phyloP scores from a whole-genome alignment of 2,797 vertebrate genomes.

The Acanthurus tractus region DNA sequence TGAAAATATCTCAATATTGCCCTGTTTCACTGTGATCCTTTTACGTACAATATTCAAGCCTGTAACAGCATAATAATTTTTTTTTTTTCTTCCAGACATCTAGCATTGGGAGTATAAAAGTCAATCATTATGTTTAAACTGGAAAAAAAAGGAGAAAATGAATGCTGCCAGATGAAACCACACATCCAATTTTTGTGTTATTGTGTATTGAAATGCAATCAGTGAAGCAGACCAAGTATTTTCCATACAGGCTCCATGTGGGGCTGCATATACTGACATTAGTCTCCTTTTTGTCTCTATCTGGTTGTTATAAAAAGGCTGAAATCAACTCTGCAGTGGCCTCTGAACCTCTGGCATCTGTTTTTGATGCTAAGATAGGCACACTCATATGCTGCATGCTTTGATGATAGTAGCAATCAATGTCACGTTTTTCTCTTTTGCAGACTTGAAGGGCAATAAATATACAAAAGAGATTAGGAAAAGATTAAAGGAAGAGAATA shows the following conservation, averaged over 20 bases:
- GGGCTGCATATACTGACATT: slow-evolving; percentile 42
- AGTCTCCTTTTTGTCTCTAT: slow-evolving; percentile 29
- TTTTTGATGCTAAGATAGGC: slow-evolving; percentile 54
- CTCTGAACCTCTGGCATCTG: slow-evolving; percentile 58
- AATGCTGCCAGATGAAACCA: slow-evolving; percentile 55
- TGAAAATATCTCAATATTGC: background rate
- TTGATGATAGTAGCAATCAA: slow-evolving; percentile 43
- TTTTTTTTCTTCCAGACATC: slow-evolving; percentile 8
- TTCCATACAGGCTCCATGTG: slow-evolving; percentile 36
- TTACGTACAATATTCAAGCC: background rate
- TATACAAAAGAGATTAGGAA: slow-evolving; percentile 24
- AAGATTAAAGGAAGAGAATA: background rate
- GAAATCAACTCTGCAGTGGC: slow-evolving; percentile 48
- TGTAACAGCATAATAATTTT: background rate
- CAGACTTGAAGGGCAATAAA: slow-evolving; percentile 20
- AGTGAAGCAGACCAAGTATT: slow-evolving; percentile 26
- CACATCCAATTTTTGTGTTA: slow-evolving; percentile 38
- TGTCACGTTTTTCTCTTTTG: slow-evolving; percentile 17
- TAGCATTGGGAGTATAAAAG: slow-evolving; percentile 25
- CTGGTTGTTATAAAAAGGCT: slow-evolving; percentile 60
- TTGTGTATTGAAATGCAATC: slow-evolving; percentile 30
- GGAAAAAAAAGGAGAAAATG: slow-evolving; percentile 30
- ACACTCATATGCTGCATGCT: slow-evolving; percentile 26
- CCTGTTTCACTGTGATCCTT: background rate
- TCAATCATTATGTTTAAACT: slow-evolving; percentile 28